Percentiles rank a stretch among this genome's conserved stretches.
Conservation (phyloP, 1,140 invertebrate species). For the Oryctes rhinoceros region DNA sequence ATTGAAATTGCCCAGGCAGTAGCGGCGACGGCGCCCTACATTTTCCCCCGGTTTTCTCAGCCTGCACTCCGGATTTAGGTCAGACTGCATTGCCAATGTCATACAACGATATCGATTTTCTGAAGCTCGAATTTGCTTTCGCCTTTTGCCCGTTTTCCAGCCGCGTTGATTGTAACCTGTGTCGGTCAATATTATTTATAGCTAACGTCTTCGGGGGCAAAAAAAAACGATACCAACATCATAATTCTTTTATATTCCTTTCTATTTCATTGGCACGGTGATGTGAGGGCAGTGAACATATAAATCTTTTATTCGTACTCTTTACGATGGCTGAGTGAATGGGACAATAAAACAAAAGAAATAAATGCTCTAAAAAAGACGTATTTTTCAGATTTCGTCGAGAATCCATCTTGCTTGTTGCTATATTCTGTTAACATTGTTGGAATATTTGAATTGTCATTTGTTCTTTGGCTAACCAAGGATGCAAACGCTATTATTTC, state of each 20-base stretch:
- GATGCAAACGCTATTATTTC: too few species aligned
- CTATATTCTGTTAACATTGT: too few species aligned
- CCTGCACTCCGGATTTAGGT: constrained; percentile 5
- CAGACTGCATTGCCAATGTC: constrained; percentile 13
- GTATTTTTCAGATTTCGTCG: too few species aligned
- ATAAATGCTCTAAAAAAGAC: too few species aligned
- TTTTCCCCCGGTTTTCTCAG: constrained; percentile 7
- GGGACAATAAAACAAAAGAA: too few species aligned
- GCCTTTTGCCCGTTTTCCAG: not conserved
- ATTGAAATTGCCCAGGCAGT: not conserved
- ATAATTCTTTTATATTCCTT: not conserved
- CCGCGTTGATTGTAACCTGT: not conserved
- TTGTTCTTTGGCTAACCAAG: too few species aligned
- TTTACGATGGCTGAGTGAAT: not conserved
- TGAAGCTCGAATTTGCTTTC: not conserved
- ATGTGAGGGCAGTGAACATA: not conserved
- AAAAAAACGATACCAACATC: not conserved
- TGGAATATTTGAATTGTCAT: too few species aligned
- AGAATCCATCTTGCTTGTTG: too few species aligned
- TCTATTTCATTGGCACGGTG: not conserved
- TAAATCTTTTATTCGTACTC: not conserved
- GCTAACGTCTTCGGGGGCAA: not conserved
- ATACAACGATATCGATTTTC: constrained; percentile 22
- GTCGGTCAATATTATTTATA: constrained; percentile 4
- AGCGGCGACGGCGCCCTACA: constrained; percentile 1